Evolutionary conservation across 2,888 invertebrate species (phyloP), one percentile per base, ranked within the genome.

Genomic region (Palloptera scutellata): DNA sequence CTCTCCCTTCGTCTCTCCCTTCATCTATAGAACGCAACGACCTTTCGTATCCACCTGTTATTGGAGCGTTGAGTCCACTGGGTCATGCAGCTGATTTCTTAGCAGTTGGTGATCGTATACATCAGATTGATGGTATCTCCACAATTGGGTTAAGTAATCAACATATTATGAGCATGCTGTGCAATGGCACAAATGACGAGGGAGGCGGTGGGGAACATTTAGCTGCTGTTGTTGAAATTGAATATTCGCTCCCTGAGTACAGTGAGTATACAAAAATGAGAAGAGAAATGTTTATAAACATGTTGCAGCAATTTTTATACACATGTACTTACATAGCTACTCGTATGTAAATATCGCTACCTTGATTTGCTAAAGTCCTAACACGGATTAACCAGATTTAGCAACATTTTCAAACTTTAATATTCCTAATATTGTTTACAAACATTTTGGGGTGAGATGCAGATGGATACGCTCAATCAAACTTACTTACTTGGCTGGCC

Each of bases 61-160:
- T 85, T 73, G 83, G 82, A 17, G 78, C 84, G 55, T 76, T 85
- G 60, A 85, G 82, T 76, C 80, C 84, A 70, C 75, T 84, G 74
- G 85, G 85, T 70, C 83, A 85, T 75, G 85, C 85, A 58, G 90
- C 91, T n/a, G 94, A 94, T 83, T 89, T 91, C 48, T 85, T 94
- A 73, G 89, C 91, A 69, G 91, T 93, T 5, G 94, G 93, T 43
- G 94, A 94, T 86, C 88, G 90, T 75, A 89, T 95, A 72, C 88
- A 92, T 83, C 91, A 92, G 79, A 91, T 95, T 76, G 94, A 94
- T 85, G 93, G 93, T 20, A 91, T 93, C 75, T 90, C 91, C 62
- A 93, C 93, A 0, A 88, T 89, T 12, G 87, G 90, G 65, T 88
- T 94, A 78, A 89, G 90, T 68, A 92, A 93, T 80, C 91, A 92